These are phyloP conservation scores for Lacerta bilineata DNA, from an alignment of 2,797 vertebrate genomes.

Conservation along the genomic window DNA sequence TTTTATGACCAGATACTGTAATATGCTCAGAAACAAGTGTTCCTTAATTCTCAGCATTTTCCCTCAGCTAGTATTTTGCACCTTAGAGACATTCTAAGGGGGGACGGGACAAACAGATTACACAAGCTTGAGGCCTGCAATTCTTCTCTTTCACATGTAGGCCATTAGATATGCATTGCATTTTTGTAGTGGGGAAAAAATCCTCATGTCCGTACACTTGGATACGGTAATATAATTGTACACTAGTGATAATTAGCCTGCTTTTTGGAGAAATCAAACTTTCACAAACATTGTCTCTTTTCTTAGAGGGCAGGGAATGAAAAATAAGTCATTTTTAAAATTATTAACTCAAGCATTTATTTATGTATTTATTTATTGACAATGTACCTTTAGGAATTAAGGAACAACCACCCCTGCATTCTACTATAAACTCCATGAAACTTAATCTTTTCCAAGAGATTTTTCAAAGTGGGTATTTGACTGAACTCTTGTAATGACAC, in stretches of 20 bases:
- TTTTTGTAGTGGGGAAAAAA: not conserved
- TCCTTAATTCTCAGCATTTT: not conserved
- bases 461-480: conserved; percentile 59
- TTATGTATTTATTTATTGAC: conserved; percentile 41
- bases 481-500: conserved; percentile 66
- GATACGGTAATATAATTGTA: not conserved
- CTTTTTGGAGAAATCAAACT: not conserved
- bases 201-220: not conserved
- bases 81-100: not conserved
- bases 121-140: not conserved
- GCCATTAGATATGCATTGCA: not conserved
- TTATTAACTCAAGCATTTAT: conserved; percentile 17
- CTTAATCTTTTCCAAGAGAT: conserved; percentile 53
- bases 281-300: not conserved
- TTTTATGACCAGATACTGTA: too few species aligned
- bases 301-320: not conserved
- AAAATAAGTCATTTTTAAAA: conserved; percentile 39
- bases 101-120: not conserved
- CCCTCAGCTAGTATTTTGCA: not conserved
- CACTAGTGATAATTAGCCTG: too few species aligned
- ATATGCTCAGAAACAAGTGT: not conserved
- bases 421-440: conserved; percentile 59
- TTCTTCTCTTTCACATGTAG: not conserved
- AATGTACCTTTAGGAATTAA: conserved; percentile 58
- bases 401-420: conserved; percentile 30